phyloP scores from a whole-genome alignment of 2,797 vertebrate species.

The Moxostoma hubbsi region DNA sequence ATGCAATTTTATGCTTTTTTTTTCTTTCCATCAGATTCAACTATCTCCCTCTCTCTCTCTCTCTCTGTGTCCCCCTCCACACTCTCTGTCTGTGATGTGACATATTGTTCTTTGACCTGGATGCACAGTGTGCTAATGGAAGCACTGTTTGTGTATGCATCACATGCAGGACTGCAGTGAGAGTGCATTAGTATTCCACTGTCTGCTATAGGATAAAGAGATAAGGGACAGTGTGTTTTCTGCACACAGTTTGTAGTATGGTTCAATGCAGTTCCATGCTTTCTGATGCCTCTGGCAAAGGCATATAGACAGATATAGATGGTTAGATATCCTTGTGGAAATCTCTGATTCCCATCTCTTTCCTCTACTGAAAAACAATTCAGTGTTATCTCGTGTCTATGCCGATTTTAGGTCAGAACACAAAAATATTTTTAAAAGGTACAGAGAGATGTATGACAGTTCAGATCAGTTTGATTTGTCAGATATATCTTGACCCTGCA shows the following conservation, averaged over 20 bases:
- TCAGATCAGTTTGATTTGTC: background rate
- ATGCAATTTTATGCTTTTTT: too few species aligned
- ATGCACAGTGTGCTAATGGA: slow-evolving; percentile 42
- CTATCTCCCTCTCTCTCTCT: background rate
- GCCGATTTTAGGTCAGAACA: background rate
- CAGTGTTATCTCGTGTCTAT: background rate
- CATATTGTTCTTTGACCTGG: background rate
- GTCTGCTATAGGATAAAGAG: slow-evolving; percentile 16
- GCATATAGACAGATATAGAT: slow-evolving; percentile 29
- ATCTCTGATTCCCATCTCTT: background rate
- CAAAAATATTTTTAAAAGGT: background rate
- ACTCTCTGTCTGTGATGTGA: background rate
- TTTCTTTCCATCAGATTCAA: too few species aligned
- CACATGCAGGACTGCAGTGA: slow-evolving; percentile 58
- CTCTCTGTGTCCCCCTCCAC: background rate
- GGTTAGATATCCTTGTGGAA: slow-evolving; percentile 12
- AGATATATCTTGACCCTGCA: background rate
- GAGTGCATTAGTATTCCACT: slow-evolving; percentile 58
- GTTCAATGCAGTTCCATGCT: slow-evolving; percentile 30
- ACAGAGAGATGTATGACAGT: background rate
- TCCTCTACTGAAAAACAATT: background rate
- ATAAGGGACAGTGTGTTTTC: slow-evolving; percentile 36
- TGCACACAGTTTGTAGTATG: background rate
- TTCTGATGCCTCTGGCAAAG: slow-evolving; percentile 24
- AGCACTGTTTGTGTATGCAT: slow-evolving; percentile 56